phyloP scores from a whole-genome alignment of 1,140 invertebrate species.

The Pseudomyrmex gracilis region DNA sequence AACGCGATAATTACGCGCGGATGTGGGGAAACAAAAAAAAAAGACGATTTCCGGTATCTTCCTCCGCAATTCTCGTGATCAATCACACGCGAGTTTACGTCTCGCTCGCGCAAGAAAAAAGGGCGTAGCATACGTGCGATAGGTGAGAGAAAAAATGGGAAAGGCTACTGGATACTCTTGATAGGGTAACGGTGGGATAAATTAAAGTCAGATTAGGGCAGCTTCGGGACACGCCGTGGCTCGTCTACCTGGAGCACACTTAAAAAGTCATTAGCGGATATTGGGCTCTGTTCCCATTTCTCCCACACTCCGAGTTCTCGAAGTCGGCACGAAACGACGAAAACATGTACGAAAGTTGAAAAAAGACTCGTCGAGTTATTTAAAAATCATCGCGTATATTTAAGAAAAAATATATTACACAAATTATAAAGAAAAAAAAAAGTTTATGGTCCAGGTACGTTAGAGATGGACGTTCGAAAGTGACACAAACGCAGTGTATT shows the following conservation, averaged over 20 bases:
- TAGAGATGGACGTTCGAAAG: too few species aligned
- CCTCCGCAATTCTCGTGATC: conserved; percentile 42
- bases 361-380: too few species aligned
- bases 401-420: too few species aligned
- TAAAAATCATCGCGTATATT: too few species aligned
- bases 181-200: conserved; percentile 75
- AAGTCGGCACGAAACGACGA: background rate
- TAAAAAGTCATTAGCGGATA: conserved; percentile 81
- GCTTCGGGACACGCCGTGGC: conserved; percentile 57
- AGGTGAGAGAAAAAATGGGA: conserved; percentile 53
- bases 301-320: conserved; percentile 26
- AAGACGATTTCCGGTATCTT: conserved; percentile 53
- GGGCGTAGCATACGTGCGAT: conserved; percentile 55
- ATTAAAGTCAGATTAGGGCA: conserved; percentile 82
- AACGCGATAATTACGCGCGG: conserved; percentile 19
- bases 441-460: too few species aligned
- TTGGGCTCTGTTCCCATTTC: conserved; percentile 59
- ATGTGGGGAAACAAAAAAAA: conserved; percentile 37
- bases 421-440: too few species aligned
- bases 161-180: conserved; percentile 62
- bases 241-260: conserved; percentile 75
- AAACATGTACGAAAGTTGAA: too few species aligned
- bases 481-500: too few species aligned
- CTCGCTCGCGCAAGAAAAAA: conserved; percentile 35
- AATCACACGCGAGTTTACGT: conserved; percentile 57